Conservation (phyloP, 2,888 invertebrate species). For the Tinea semifulvella region DNA sequence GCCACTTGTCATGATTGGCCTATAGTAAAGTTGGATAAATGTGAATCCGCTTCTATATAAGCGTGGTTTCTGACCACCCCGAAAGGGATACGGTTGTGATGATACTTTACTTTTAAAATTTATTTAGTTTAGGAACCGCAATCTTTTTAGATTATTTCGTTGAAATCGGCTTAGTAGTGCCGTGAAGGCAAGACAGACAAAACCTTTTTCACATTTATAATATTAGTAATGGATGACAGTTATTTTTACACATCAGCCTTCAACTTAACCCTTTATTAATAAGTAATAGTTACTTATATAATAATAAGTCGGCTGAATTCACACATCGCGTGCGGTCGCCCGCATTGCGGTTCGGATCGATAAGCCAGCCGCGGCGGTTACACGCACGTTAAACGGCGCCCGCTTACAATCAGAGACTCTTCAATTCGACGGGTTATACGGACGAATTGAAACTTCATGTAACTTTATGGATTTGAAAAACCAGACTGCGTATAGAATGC, state of each 20-base stretch:
- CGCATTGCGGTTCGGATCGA: slow-evolving; percentile 30
- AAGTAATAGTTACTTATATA: not conserved
- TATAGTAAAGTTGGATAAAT: too few species aligned
- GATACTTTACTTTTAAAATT: too few species aligned
- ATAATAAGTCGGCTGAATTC: slow-evolving; percentile 34
- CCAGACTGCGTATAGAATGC: too few species aligned
- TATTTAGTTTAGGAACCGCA: too few species aligned
- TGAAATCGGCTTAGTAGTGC: too few species aligned
- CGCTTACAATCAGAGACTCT: not conserved
- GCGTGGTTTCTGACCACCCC: too few species aligned
- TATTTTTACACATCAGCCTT: slow-evolving; percentile 1
- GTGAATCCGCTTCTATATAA: too few species aligned
- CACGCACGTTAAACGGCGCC: slow-evolving; percentile 29
- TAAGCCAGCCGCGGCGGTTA: slow-evolving; percentile 32
- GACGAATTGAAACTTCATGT: not conserved
- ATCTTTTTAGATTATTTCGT: too few species aligned
- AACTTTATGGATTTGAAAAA: not conserved
- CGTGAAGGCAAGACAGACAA: too few species aligned
- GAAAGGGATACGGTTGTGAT: too few species aligned
- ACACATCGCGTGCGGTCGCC: slow-evolving; percentile 14
- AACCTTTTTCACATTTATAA: not conserved
- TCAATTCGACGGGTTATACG: not conserved
- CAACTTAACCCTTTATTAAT: slow-evolving; percentile 5
- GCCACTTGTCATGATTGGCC: too few species aligned
- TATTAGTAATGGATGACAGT: not conserved